Conservation (phyloP, 2,113 vertebrate genomes). For the Sarotherodon lohbergeri region DNA sequence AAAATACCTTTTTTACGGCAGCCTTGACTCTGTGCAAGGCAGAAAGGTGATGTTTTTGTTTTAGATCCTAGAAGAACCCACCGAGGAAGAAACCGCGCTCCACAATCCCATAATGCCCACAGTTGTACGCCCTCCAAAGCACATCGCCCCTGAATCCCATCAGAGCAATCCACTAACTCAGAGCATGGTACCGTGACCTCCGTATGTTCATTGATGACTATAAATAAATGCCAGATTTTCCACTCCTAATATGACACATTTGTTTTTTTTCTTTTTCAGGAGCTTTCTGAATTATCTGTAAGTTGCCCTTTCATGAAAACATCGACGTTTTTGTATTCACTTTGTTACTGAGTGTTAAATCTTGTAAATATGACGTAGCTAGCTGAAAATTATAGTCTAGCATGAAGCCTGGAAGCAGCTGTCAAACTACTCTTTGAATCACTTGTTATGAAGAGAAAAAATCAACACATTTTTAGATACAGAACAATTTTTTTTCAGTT, state of each 20-base stretch:
- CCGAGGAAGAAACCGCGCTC: conserved; percentile 91
- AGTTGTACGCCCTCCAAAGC: conserved; percentile 88
- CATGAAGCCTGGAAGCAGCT: background rate
- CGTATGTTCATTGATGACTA: background rate
- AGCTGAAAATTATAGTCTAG: background rate
- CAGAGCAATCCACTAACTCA: conserved; percentile 63
- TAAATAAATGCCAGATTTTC: background rate
- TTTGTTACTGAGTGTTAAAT: background rate
- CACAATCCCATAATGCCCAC: conserved; percentile 94
- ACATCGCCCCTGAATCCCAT: conserved; percentile 67
- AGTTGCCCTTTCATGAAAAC: conserved; percentile 37
- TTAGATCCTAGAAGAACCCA: conserved; percentile 92
- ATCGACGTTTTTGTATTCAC: background rate
- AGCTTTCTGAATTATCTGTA: conserved; percentile 83
- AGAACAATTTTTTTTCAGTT: background rate
- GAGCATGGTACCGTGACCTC: conserved; percentile 76
- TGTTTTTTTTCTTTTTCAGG: conserved; percentile 62
- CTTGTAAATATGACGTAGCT: background rate
- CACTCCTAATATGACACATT: background rate
- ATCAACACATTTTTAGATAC: background rate
- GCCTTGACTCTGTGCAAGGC: background rate
- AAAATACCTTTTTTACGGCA: background rate
- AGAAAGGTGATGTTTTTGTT: background rate
- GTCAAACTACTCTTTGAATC: background rate
- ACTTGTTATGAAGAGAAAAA: background rate